A percentile compares a stretch with the other conserved stretches of the same genome.
Conservation (phyloP, 2,797 vertebrate genomes). For the Periophthalmus magnuspinnatus region DNA sequence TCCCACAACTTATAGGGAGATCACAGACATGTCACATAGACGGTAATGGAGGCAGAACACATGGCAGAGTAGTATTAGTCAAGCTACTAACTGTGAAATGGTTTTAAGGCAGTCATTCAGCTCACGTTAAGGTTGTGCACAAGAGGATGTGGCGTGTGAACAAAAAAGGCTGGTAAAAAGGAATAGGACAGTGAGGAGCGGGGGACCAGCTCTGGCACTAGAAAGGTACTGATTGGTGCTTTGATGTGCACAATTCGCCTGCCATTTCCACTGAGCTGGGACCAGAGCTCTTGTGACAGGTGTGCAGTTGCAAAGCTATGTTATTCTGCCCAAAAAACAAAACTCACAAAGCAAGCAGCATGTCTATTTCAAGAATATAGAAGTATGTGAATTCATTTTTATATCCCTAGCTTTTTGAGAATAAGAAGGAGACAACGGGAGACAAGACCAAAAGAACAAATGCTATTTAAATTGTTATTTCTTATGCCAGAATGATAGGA, state of each 20-base stretch:
- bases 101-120: slow-evolving; percentile 56
- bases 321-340: slow-evolving; percentile 25
- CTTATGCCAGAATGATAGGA: no score
- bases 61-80: slow-evolving; percentile 59
- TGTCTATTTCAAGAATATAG: slow-evolving; percentile 34
- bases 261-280: slow-evolving; percentile 39
- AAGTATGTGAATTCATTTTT: slow-evolving; percentile 11
- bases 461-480: no score
- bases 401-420: background rate
- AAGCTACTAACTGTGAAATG: slow-evolving; percentile 67
- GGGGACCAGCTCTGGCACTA: slow-evolving; percentile 60
- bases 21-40: slow-evolving; percentile 57
- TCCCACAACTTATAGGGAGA: slow-evolving; percentile 50
- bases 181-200: slow-evolving; percentile 46
- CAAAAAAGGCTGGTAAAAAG: slow-evolving; percentile 39
- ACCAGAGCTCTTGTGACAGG: slow-evolving; percentile 49
- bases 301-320: slow-evolving; percentile 38
- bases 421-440: background rate
- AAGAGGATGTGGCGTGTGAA: slow-evolving; percentile 46
- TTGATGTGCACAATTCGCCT: slow-evolving; percentile 69
- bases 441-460: background rate
- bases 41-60: slow-evolving; percentile 47
- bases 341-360: slow-evolving; percentile 23
- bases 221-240: slow-evolving; percentile 63
- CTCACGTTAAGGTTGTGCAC: slow-evolving; percentile 38